phyloP scores from a whole-genome alignment of 2,113 vertebrate genomes.

The Benitochromis conjunctus region DNA sequence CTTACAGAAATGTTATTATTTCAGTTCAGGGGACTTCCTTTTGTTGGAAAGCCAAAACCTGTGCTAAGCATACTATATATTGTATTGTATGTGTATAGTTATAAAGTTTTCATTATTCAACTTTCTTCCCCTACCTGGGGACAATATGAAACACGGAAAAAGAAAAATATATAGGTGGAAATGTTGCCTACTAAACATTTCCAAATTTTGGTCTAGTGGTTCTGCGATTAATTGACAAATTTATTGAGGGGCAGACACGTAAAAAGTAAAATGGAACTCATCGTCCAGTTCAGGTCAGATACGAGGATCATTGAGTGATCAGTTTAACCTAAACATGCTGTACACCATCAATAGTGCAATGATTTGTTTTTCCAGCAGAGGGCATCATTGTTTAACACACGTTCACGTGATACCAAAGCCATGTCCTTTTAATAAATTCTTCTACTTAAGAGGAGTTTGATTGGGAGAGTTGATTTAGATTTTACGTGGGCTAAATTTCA shows the following conservation, averaged over 20 bases:
- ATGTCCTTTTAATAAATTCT: neutral
- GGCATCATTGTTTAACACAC: neutral
- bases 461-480: neutral
- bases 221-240: neutral
- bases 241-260: neutral
- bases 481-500: neutral
- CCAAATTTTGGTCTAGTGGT: neutral
- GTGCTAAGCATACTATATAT: rapidly evolving
- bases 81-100: too few species aligned
- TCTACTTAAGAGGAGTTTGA: neutral
- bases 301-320: neutral
- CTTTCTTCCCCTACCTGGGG: neutral
- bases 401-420: neutral
- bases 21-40: neutral
- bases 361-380: slow-evolving; percentile 17
- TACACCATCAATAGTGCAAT: neutral
- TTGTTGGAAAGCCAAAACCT: neutral
- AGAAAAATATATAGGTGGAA: rapidly evolving
- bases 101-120: neutral
- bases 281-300: neutral
- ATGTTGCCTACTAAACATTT: neutral
- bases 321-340: neutral
- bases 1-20: neutral
- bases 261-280: neutral
- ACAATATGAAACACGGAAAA: neutral